Evolutionary conservation across 2,797 vertebrate genomes (phyloP), one percentile per base, ranked within the genome.

Genomic region (Sorex maritimensis): DNA sequence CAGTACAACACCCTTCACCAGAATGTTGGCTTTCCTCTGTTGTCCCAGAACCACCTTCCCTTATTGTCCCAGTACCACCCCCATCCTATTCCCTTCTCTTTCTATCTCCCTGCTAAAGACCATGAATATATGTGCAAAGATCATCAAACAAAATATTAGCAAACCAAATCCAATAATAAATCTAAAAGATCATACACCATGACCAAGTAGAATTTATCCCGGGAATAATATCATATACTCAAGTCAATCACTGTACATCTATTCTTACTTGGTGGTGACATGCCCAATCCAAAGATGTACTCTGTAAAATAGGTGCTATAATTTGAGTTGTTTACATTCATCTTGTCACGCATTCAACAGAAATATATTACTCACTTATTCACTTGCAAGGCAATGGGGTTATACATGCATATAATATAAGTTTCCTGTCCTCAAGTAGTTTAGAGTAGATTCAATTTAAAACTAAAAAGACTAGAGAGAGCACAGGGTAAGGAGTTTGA

Each of bases 361-460:
- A 71, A 13, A 71, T 34, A 28, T 30, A 75, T 24, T 63, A 24
- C 71, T 19, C 24, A 34, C n/a, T 81, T 86, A 17, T 2, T 28
- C n/a, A 90, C 4, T 6, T 30, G 9, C 63, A 87, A 88, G 68
- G 55, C 28, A 87, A 74, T 73, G n/a, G 8, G 19, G 2, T 41
- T 38, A 38, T 12, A 94, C 67, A 83, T 55, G 28, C 2, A 63
- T 46, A 10, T 6, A 24, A 84, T 38, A 52, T n/a, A 28, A 34
- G 83, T 4, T 30, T 52, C 2, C 10, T 96, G 14, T 44, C 49
- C 55, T 95, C 58, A 88, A 81, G 72, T 41, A 83, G 9, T 17
- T 83, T 94, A 86, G 91, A 93, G 58, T 61, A 61, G 58, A 28
- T 26, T 90, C 21, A 69, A 91, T 13, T 69, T 88, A 3, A 17